Percentiles rank a stretch among this genome's conserved stretches.
These are phyloP conservation scores for Drosophila lacteicornis DNA, from an alignment of 1,140 invertebrate species.

Conservation along the genomic window DNA sequence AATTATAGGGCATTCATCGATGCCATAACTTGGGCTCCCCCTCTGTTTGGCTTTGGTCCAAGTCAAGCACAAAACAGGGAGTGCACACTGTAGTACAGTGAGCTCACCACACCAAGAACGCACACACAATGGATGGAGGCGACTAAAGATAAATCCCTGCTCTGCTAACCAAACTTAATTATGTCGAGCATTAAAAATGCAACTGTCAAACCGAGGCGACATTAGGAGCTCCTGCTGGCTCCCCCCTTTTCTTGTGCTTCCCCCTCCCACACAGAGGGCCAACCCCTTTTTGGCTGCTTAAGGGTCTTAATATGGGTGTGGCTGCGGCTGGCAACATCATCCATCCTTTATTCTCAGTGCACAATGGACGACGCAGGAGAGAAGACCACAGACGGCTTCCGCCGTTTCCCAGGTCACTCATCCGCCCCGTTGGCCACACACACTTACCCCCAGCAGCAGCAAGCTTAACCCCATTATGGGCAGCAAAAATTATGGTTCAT, in stretches of 20 bases:
- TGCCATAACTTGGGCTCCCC: constrained; percentile 18
- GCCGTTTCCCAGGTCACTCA: constrained; percentile 21
- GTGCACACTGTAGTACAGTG: constrained; percentile 12
- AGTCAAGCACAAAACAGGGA: constrained; percentile 30
- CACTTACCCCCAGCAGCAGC: background rate
- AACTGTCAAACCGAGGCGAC: constrained; percentile 74
- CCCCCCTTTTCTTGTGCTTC: background rate
- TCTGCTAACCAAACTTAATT: constrained; percentile 73
- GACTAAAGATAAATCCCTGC: constrained; percentile 50
- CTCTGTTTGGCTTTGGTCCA: constrained; percentile 31
- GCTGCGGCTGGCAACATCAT: constrained; percentile 52
- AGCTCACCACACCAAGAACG: background rate
- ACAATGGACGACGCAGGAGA: constrained; percentile 56
- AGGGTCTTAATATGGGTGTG: constrained; percentile 38
- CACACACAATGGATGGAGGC: constrained; percentile 22
- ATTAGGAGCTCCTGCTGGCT: constrained; percentile 14
- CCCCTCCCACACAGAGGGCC: background rate
- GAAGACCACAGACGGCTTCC: constrained; percentile 26
- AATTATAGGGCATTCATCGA: constrained; percentile 2
- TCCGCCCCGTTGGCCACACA: constrained; percentile 45
- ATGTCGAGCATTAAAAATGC: constrained; percentile 81
- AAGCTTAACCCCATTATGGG: background rate
- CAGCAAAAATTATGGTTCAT: no score
- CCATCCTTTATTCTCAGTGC: constrained; percentile 66
- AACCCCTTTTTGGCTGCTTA: constrained; percentile 39